Base-by-base conservation (phyloP, 2,888 invertebrate genomes). In the Augochlorella aurata region DNA sequence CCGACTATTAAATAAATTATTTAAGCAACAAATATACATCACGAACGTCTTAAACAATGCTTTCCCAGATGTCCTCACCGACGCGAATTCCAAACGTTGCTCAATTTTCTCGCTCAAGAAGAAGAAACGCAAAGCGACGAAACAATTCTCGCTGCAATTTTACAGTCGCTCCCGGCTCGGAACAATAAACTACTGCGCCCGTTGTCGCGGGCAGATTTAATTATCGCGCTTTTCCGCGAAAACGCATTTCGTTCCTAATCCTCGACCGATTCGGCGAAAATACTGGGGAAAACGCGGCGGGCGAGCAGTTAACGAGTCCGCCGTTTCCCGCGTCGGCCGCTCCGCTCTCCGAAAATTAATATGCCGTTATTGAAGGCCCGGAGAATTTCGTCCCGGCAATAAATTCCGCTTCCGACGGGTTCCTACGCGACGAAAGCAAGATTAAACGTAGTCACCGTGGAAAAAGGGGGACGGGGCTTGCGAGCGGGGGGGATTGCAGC, bases 401-500 rank as follows among this genome's bases (percentile, higher is more conserved):
- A 82, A 83, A 83, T 83, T 79, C 74, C 68, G 49, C 45, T 67
- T 47, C 45, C 69, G 77, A 75, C 76, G 63, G 29, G 77, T 81
- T 86, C 67, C 81, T 73, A 67, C 49, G 61, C 71, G 79, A 70
- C 66, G 71, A 81, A 72, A 67, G 67, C 78, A 70, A 82, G 79
- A 84, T 86, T 83, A 78, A 83, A 82, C 72, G 78, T 72, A 69
- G 72, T 47, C 54, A 29, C 66, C 12, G 44, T 47, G 52, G 73
- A 77, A 71, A 67, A 69, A 67, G 66, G 66, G n/a, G 68, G 45
- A 29, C 29, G 61, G 47, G 44, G 52, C 14, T 14, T 14, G 47
- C 14, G 9, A 50, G 61, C 66, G 12, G n/a, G 1, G 5, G 10
- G 49, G 47, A 52, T 38, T 5, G 38, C 38, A 38, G 38, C 29